Conservation (phyloP, 2,888 invertebrate species). For the Phragmatobia fuliginosa region DNA sequence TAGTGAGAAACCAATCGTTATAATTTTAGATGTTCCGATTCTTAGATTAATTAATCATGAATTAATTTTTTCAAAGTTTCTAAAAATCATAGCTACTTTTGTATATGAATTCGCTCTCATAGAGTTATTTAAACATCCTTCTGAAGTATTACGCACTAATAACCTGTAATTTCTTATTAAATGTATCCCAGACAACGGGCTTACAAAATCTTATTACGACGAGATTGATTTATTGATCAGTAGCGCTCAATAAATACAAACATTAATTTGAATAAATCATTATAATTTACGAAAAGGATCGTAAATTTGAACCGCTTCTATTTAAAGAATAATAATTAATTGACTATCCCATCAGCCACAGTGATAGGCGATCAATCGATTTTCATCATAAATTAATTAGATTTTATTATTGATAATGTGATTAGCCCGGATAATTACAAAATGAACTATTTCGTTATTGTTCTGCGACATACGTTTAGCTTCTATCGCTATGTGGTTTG, state of each 20-base stretch:
- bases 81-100: too few relatives aligned
- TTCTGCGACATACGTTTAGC: background rate
- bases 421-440: background rate
- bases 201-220: background rate
- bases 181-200: too few relatives aligned
- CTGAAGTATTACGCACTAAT: too few relatives aligned
- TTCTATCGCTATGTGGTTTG: slow-evolving; percentile 3
- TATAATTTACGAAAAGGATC: background rate
- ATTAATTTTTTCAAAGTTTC: too few relatives aligned
- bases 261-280: background rate
- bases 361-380: background rate
- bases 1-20: too few relatives aligned
- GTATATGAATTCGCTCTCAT: too few relatives aligned
- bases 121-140: too few relatives aligned
- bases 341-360: background rate
- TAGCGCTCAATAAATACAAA: background rate
- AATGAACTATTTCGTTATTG: background rate
- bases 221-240: background rate
- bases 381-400: background rate
- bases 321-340: background rate
- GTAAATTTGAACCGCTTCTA: background rate
- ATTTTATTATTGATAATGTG: background rate
- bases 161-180: too few relatives aligned
- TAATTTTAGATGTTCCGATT: too few relatives aligned
- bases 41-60: too few relatives aligned